These are phyloP conservation scores for Sceliomorpha sp. DNA, from an alignment of 2,888 invertebrate genomes.

Conservation along the genomic window DNA sequence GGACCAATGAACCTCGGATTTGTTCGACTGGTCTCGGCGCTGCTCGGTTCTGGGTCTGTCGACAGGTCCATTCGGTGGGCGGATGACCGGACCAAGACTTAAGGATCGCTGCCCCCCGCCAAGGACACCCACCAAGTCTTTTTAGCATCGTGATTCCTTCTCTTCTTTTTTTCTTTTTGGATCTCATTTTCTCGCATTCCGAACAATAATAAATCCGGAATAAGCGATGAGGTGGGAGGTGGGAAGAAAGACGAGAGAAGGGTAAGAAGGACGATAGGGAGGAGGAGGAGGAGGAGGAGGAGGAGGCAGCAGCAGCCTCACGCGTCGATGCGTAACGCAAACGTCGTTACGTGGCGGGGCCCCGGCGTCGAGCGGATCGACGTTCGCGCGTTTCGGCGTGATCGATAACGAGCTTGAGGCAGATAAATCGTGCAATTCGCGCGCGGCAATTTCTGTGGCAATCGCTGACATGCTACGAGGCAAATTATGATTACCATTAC, in stretches of 20 bases:
- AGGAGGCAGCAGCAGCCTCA: background rate
- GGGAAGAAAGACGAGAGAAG: no score
- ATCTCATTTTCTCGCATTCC: constrained; percentile 16
- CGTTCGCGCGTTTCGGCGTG: constrained; percentile 3
- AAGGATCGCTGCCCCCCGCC: constrained; percentile 75
- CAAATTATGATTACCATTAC: constrained; percentile 41
- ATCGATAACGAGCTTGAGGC: constrained; percentile 32
- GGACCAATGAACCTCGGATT: constrained; percentile 47
- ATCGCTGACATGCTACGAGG: background rate
- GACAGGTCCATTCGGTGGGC: constrained; percentile 72
- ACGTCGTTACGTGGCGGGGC: no score
- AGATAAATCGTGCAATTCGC: constrained; percentile 32
- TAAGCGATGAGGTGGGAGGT: constrained; percentile 14
- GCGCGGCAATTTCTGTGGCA: constrained; percentile 23
- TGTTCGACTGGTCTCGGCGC: constrained; percentile 41
- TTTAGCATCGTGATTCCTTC: constrained; percentile 60
- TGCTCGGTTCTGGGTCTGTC: constrained; percentile 58
- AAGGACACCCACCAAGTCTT: constrained; percentile 72
- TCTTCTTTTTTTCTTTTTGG: constrained; percentile 7
- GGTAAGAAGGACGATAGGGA: no score
- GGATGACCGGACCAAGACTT: constrained; percentile 66
- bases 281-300: no score
- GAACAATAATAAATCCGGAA: constrained; percentile 27
- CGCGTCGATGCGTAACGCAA: no score
- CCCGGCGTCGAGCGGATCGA: background rate